These are phyloP conservation scores for Lanistes nyassanus DNA, from an alignment of 1,140 invertebrate genomes.

Conservation along the genomic window DNA sequence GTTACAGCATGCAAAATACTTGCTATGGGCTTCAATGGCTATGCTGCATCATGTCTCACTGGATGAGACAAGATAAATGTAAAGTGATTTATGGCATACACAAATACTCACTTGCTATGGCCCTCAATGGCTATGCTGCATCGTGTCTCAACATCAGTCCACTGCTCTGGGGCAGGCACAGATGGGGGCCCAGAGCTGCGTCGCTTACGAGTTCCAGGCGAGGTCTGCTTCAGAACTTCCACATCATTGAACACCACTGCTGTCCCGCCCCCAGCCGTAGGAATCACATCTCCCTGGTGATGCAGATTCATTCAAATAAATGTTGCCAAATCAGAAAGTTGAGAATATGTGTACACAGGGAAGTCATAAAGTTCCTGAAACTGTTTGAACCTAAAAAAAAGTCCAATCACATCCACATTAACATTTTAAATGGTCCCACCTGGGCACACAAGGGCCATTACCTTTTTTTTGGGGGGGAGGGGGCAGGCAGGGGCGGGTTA, in stretches of 20 bases:
- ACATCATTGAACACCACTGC: conserved; percentile 97
- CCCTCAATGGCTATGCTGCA: conserved; percentile 59
- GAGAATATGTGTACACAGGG: background rate
- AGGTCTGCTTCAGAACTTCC: conserved; percentile 87
- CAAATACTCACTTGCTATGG: conserved; percentile 44
- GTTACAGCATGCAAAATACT: background rate
- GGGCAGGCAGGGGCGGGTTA: too few relatives aligned
- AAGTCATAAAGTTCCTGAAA: too few relatives aligned
- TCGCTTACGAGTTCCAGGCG: conserved; percentile 71
- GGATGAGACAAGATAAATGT: background rate
- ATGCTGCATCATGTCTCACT: background rate
- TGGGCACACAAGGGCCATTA: too few relatives aligned
- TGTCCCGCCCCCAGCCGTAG: conserved; percentile 90
- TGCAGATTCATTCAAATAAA: background rate
- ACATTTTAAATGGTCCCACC: too few relatives aligned
- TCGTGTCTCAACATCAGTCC: conserved; percentile 60
- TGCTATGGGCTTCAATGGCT: background rate
- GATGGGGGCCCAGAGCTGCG: conserved; percentile 36
- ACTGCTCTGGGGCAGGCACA: conserved; percentile 53
- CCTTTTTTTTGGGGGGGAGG: too few relatives aligned
- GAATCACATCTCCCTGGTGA: conserved; percentile 84
- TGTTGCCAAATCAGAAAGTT: background rate
- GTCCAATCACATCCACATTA: too few relatives aligned
- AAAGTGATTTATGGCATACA: background rate
- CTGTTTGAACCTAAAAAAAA: too few relatives aligned